phyloP scores from a whole-genome alignment of 2,113 vertebrate species.

The Pardalotus punctatus region DNA sequence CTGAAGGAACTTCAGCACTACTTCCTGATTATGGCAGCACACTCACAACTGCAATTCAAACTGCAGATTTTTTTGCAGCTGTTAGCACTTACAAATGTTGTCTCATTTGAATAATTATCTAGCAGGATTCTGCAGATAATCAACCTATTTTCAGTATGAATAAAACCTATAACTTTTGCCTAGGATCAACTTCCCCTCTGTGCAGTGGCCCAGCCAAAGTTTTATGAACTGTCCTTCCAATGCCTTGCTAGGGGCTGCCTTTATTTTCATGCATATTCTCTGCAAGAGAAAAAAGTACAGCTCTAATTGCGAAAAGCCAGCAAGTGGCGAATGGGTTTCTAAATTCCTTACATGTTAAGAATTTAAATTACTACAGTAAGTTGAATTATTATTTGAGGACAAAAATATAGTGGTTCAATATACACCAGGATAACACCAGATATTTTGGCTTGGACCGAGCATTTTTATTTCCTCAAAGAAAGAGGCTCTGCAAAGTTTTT shows the following conservation, averaged over 20 bases:
- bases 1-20: not conserved
- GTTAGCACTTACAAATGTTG: not conserved
- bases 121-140: not conserved
- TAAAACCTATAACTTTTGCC: not conserved
- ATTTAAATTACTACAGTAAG: not conserved
- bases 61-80: not conserved
- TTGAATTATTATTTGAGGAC: not conserved
- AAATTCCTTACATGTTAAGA: not conserved
- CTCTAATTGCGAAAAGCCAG: not conserved
- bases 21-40: not conserved
- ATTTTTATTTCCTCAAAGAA: not conserved
- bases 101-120: not conserved
- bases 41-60: not conserved
- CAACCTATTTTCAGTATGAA: not conserved
- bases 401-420: not conserved
- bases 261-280: not conserved
- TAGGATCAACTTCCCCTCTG: not conserved
- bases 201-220: not conserved
- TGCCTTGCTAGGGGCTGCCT: not conserved
- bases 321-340: not conserved
- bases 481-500: not conserved
- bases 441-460: not conserved
- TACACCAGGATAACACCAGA: not conserved
- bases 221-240: not conserved
- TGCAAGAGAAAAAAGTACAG: not conserved